phyloP scores from a whole-genome alignment of 2,113 vertebrate species.

The Galeopterus variegatus region DNA sequence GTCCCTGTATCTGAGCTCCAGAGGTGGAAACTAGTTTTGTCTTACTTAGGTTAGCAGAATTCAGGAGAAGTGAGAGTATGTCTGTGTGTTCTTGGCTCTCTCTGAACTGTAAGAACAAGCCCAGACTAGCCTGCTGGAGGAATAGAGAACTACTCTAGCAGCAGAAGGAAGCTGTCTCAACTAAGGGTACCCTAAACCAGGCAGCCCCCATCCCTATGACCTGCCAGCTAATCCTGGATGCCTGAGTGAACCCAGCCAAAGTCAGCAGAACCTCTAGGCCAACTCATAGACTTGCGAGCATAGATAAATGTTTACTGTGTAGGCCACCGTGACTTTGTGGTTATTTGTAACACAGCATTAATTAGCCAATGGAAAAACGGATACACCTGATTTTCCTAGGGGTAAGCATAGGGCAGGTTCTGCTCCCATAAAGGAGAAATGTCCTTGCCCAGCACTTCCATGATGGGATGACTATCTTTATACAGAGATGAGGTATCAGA shows the following conservation, averaged over 20 bases:
- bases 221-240: background rate
- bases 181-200: background rate
- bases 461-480: background rate
- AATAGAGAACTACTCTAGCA: background rate
- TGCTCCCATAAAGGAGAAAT: background rate
- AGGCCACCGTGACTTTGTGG: background rate
- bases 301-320: background rate
- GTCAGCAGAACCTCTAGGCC: background rate
- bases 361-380: background rate
- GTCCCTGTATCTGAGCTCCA: background rate
- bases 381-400: background rate
- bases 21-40: background rate
- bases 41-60: background rate
- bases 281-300: background rate
- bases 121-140: background rate
- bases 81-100: background rate
- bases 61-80: background rate
- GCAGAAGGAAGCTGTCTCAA: background rate
- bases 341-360: background rate
- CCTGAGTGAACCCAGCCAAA: background rate
- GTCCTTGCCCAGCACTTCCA: background rate
- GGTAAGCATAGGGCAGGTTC: background rate
- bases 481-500: background rate
- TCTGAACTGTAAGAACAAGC: background rate
- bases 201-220: background rate